Evolutionary conservation across 2,888 invertebrate species (phyloP).

Genomic region (Harmothoe impar): DNA sequence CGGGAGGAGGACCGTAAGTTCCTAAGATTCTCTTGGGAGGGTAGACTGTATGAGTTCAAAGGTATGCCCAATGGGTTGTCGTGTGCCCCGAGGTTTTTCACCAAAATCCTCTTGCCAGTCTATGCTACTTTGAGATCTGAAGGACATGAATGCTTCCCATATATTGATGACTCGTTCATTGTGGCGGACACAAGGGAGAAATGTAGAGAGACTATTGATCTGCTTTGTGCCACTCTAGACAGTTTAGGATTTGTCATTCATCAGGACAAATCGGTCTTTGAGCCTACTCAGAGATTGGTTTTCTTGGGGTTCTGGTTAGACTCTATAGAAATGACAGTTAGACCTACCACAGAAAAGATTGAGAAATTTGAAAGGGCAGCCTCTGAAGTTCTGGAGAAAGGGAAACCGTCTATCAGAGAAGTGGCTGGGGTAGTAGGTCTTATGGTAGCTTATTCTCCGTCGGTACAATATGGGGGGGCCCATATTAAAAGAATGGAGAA

Average conservation of each 20-base stretch:
- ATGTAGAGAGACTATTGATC: slow-evolving; percentile 53
- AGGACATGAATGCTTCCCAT: no score
- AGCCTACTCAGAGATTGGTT: no score
- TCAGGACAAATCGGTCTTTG: no score
- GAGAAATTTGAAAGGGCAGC: no score
- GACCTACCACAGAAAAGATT: no score
- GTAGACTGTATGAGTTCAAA: slow-evolving; percentile 66
- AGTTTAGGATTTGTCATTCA: slow-evolving; percentile 67
- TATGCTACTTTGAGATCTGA: slow-evolving; percentile 69
- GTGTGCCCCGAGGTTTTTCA: slow-evolving; percentile 69
- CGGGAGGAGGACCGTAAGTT: slow-evolving; percentile 61
- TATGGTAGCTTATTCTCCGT: slow-evolving; percentile 36
- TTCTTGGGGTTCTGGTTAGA: no score
- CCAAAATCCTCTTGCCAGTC: slow-evolving; percentile 71
- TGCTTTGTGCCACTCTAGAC: slow-evolving; percentile 61
- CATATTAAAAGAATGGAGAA: neutral
- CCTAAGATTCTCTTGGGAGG: slow-evolving; percentile 69
- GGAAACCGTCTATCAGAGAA: slow-evolving; percentile 34
- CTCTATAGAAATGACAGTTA: no score
- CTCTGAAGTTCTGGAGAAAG: neutral
- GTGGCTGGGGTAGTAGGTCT: slow-evolving; percentile 42
- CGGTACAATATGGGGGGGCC: slow-evolving; percentile 3
- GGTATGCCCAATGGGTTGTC: slow-evolving; percentile 69
- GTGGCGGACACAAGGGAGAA: neutral
- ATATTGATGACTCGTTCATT: no score